These are phyloP conservation scores for Haliclona indistincta DNA, from an alignment of 37 sponge, comb jelly and placozoan genomes.

Conservation along the genomic window DNA sequence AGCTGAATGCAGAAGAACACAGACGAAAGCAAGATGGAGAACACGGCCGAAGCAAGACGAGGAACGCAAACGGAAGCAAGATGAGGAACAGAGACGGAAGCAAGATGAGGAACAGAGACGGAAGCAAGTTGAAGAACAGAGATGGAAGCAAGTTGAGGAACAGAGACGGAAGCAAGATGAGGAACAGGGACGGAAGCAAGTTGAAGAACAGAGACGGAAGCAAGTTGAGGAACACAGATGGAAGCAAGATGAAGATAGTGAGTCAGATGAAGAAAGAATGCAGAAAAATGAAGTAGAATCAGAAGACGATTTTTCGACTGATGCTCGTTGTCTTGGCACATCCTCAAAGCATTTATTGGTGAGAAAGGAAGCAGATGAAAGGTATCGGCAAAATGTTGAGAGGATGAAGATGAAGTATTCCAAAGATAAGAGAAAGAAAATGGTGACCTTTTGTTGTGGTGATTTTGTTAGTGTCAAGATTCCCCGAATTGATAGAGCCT, in stretches of 20 bases:
- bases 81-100: too few species aligned
- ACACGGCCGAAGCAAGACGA: too few species aligned
- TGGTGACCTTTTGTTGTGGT: constrained; percentile 3
- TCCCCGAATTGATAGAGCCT: too few species aligned
- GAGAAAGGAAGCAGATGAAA: constrained; percentile 8
- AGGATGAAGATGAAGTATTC: constrained; percentile 13
- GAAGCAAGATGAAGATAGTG: neutral
- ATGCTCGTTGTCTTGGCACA: neutral
- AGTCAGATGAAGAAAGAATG: neutral
- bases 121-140: too few species aligned
- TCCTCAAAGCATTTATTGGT: neutral
- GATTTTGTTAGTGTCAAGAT: too few species aligned
- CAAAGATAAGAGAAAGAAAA: constrained; percentile 12
- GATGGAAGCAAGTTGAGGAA: too few species aligned
- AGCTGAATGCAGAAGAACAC: too few species aligned
- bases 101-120: too few species aligned
- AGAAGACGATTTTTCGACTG: neutral
- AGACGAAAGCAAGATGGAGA: too few species aligned
- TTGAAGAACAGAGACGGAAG: neutral
- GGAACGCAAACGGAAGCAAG: too few species aligned
- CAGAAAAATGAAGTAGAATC: neutral
- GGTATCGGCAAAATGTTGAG: constrained; percentile 13
- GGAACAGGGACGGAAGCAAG: neutral
- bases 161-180: too few species aligned
- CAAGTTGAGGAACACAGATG: too few species aligned